Conservation (phyloP, 2,797 vertebrate species). For the Alcedo quadribrachys region DNA sequence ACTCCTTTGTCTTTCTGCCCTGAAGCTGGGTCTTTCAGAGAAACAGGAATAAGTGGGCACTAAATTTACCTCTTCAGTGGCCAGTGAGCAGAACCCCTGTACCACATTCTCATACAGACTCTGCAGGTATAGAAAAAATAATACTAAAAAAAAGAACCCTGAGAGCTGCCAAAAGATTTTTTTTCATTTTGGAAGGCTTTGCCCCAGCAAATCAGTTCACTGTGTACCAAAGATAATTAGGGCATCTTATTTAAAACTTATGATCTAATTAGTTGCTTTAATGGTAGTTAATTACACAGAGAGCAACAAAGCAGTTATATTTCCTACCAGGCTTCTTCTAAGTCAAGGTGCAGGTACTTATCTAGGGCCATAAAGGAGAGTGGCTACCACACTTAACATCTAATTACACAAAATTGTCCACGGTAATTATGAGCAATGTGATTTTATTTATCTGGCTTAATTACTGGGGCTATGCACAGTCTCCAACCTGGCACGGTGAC, state of each 20-base stretch:
- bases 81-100: neutral
- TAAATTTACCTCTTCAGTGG: neutral
- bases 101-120: neutral
- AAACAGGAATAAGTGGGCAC: neutral
- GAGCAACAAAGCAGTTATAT: slow-evolving; percentile 81
- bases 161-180: slow-evolving; percentile 3
- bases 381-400: slow-evolving; percentile 79
- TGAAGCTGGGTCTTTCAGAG: neutral
- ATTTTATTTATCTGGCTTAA: slow-evolving; percentile 83
- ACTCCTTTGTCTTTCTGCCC: neutral
- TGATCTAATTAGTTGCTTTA: slow-evolving; percentile 82
- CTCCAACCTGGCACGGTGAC: slow-evolving; percentile 76
- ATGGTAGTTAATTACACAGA: slow-evolving; percentile 81
- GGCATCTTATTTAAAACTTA: slow-evolving; percentile 84
- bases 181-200: slow-evolving; percentile 72
- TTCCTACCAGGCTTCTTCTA: slow-evolving; percentile 68
- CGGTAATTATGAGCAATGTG: slow-evolving; percentile 83
- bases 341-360: slow-evolving; percentile 77
- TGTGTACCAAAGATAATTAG: slow-evolving; percentile 81
- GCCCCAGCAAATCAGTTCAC: slow-evolving; percentile 73
- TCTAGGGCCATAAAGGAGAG: slow-evolving; percentile 75
- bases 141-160: slow-evolving; percentile 16
- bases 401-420: slow-evolving; percentile 80
- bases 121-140: neutral
- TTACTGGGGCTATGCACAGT: slow-evolving; percentile 70